Conservation (phyloP, 1,140 invertebrate species). For the Leptinotarsa defecta region DNA sequence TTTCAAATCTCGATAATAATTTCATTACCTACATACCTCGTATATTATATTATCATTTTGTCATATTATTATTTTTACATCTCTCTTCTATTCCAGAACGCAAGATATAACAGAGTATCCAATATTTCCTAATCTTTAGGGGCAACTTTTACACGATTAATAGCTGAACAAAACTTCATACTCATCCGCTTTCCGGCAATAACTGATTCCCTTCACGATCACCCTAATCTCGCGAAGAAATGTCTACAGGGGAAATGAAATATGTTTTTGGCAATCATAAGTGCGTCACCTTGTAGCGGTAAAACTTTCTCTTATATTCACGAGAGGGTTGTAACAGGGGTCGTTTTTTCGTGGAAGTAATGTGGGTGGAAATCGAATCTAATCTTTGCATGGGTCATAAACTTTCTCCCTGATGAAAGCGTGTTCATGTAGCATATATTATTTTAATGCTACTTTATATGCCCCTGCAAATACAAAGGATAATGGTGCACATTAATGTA, state of each 20-base stretch:
- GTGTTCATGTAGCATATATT: no score
- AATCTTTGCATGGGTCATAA: neutral
- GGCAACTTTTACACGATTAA: neutral
- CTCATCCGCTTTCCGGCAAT: neutral
- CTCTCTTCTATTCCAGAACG: no score
- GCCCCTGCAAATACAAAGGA: no score
- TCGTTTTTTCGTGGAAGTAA: neutral
- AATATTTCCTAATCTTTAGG: no score
- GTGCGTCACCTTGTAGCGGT: constrained; percentile 4
- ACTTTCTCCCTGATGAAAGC: neutral
- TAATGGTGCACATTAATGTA: no score
- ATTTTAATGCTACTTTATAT: no score
- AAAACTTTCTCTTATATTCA: neutral
- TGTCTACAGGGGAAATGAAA: constrained; percentile 2
- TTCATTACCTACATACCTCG: no score
- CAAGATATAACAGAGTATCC: no score
- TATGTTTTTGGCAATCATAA: neutral
- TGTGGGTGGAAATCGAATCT: neutral
- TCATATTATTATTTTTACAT: no score
- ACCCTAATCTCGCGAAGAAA: neutral
- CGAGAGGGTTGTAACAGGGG: neutral
- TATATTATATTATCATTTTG: no score
- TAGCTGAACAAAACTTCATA: neutral
- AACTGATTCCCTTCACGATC: constrained; percentile 5
- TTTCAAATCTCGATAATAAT: no score